Percentiles rank a stretch among this genome's conserved stretches.
Evolutionary conservation across 2,888 invertebrate species (phyloP).

Genomic region (Gastracanthus pulcherrimus): DNA sequence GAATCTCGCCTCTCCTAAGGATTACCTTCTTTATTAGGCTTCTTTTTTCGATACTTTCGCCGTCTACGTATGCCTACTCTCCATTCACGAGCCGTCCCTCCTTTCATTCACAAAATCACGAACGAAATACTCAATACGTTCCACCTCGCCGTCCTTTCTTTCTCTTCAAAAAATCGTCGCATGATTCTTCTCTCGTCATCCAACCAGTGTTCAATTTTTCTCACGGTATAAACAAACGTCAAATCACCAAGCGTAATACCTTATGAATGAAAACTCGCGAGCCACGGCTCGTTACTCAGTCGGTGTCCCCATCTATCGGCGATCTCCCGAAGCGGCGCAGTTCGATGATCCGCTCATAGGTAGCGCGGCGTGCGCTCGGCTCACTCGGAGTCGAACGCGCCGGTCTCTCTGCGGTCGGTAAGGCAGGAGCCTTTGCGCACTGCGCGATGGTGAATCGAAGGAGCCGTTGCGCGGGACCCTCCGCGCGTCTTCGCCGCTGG

Average conservation of each 20-base stretch:
- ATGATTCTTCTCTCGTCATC: not conserved
- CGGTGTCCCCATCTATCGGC: slow-evolving; percentile 58
- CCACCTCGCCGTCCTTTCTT: not conserved
- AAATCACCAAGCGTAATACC: no score
- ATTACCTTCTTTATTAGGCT: slow-evolving; percentile 24
- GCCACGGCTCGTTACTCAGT: not conserved
- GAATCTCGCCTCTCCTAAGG: slow-evolving; percentile 19
- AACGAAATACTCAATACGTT: not conserved
- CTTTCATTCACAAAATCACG: not conserved
- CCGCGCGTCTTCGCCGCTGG: slow-evolving; percentile 24
- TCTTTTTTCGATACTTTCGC: slow-evolving; percentile 35
- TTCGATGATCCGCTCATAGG: slow-evolving; percentile 54
- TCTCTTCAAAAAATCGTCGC: not conserved
- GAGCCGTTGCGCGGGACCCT: not conserved
- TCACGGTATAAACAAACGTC: no score
- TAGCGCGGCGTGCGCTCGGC: slow-evolving; percentile 37
- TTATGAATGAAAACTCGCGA: not conserved
- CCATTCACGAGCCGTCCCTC: not conserved
- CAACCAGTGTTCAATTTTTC: no score
- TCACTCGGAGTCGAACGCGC: not conserved
- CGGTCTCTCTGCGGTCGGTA: not conserved
- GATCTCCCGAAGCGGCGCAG: not conserved
- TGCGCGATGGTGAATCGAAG: not conserved
- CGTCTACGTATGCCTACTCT: not conserved
- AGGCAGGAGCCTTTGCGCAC: not conserved